Conservation (phyloP, 2,113 vertebrate genomes). For the Phylloscopus whistleri region DNA sequence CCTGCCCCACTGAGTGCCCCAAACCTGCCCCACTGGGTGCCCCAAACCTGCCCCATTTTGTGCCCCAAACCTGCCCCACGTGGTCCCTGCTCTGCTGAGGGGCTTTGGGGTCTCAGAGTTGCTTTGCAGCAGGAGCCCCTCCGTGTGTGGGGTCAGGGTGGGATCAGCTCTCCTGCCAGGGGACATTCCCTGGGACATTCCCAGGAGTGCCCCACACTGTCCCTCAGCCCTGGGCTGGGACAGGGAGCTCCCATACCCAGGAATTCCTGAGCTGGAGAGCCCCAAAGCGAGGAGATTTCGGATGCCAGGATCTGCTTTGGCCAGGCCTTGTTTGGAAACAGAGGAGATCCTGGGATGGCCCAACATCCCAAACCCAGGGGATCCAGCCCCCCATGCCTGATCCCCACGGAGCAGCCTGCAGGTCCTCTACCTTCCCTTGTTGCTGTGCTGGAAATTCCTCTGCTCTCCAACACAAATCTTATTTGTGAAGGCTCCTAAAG, state of each 20-base stretch:
- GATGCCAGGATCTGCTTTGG: fast-evolving
- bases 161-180: background rate
- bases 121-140: background rate
- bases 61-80: too few species aligned
- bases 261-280: background rate
- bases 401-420: fast-evolving
- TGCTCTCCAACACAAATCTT: background rate
- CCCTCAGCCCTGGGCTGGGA: background rate
- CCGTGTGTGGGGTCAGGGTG: fast-evolving
- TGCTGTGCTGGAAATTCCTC: background rate
- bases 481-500: fast-evolving
- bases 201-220: fast-evolving
- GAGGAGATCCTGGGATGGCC: background rate
- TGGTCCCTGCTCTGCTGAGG: background rate
- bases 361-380: background rate
- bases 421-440: background rate
- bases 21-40: background rate
- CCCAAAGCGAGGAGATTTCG: fast-evolving
- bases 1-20: background rate
- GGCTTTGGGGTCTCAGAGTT: fast-evolving
- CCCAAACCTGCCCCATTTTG: background rate
- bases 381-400: background rate
- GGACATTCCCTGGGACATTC: fast-evolving
- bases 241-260: fast-evolving
- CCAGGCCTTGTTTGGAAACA: background rate